Percentiles rank a stretch among this genome's conserved stretches.
Evolutionary conservation across 1,140 invertebrate species (phyloP).

Genomic region (Steinernema khuongi): DNA sequence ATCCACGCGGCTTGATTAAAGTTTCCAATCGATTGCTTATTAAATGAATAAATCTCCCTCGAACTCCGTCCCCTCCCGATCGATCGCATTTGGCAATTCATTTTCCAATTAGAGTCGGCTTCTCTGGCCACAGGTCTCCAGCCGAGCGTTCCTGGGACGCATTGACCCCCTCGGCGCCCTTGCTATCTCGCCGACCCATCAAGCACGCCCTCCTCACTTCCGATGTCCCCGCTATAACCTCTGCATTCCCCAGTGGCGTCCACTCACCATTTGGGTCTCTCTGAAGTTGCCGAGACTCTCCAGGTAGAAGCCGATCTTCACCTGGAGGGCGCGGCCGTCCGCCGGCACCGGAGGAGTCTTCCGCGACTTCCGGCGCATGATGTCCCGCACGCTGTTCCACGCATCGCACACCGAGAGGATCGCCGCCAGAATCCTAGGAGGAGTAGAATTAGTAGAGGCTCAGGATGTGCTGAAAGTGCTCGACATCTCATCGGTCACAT

Average conservation of each 20-base stretch:
- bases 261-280: slow-evolving; percentile 44
- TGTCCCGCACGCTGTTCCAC: not conserved
- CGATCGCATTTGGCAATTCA: no score
- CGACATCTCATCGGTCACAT: no score
- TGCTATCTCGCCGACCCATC: no score
- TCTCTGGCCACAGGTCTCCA: no score
- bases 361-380: not conserved
- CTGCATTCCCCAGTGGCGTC: not conserved
- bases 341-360: not conserved
- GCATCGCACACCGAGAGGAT: not conserved
- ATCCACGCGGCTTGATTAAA: no score
- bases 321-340: slow-evolving; percentile 28
- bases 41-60: no score
- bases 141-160: no score
- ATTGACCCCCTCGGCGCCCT: no score
- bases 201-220: not conserved
- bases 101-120: no score
- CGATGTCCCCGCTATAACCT: not conserved
- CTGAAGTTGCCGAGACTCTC: slow-evolving; percentile 52
- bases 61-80: no score
- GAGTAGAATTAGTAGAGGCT: not conserved
- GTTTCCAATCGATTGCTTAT: no score
- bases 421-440: not conserved
- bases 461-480: no score
- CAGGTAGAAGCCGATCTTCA: slow-evolving; percentile 50